Evolutionary conservation across 2,888 invertebrate species (phyloP).

Genomic region (Agriopis aurantiaria): DNA sequence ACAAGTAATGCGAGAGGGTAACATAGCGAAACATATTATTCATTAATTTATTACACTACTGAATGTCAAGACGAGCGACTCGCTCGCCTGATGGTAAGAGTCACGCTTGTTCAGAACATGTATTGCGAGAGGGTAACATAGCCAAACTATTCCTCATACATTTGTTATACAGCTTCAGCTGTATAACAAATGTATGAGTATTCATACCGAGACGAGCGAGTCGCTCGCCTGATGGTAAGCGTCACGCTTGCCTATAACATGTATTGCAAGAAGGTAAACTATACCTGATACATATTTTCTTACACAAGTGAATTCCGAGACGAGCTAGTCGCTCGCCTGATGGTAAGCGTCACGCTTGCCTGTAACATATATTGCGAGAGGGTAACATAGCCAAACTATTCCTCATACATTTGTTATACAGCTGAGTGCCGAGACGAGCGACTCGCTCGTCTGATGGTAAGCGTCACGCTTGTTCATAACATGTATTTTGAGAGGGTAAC

Average conservation of each 20-base stretch:
- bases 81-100: slow-evolving; percentile 7
- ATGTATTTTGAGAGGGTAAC: not conserved
- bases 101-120: not conserved
- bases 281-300: no score
- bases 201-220: no score
- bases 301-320: no score
- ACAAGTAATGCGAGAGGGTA: not conserved
- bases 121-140: not conserved
- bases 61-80: not conserved
- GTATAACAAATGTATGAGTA: no score
- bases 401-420: slow-evolving; percentile 5
- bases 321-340: no score
- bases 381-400: slow-evolving; percentile 8
- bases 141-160: not conserved
- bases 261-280: no score
- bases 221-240: no score
- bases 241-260: no score
- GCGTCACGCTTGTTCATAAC: not conserved
- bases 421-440: no score
- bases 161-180: no score
- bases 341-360: no score
- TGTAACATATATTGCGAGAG: not conserved
- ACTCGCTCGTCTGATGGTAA: no score
- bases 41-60: slow-evolving; percentile 3
- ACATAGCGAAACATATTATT: slow-evolving; percentile 6